A percentile compares a stretch with the other conserved stretches of the same genome.
These are phyloP conservation scores for Pentalonia nigronervosa DNA, from an alignment of 1,140 invertebrate genomes.

Conservation along the genomic window DNA sequence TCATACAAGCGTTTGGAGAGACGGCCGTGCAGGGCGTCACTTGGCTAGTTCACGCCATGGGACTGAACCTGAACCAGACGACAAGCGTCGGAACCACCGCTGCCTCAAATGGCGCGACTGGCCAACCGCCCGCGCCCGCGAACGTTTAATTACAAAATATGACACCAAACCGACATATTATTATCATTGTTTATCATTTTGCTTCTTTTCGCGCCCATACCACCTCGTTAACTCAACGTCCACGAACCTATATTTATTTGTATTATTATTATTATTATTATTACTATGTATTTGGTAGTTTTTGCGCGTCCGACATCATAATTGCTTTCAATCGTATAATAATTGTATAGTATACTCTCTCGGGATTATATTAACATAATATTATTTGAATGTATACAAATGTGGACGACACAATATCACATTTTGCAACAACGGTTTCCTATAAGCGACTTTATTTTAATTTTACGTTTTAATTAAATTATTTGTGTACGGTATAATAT, in stretches of 20 bases:
- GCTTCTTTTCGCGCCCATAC: not conserved
- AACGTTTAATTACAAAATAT: not conserved
- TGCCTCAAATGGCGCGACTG: not conserved
- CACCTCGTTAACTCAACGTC: not conserved
- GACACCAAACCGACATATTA: not conserved
- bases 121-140: not conserved
- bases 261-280: conserved; percentile 14
- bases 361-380: not conserved
- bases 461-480: conserved; percentile 5
- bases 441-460: conserved; percentile 4
- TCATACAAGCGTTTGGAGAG: conserved; percentile 38
- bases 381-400: not conserved
- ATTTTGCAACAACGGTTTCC: conserved; percentile 3
- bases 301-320: not conserved
- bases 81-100: not conserved
- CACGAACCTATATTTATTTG: conserved; percentile 30
- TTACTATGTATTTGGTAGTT: not conserved
- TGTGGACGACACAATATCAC: not conserved
- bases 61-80: conserved; percentile 8
- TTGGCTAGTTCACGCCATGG: conserved; percentile 27
- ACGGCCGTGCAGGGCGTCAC: conserved; percentile 50
- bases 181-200: not conserved
- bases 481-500: not conserved
- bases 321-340: not conserved
- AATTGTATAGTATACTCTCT: not conserved